A percentile compares a stretch with the other conserved stretches of the same genome.
Evolutionary conservation across 2,797 vertebrate species (phyloP).

Genomic region (Zonotrichia albicollis): DNA sequence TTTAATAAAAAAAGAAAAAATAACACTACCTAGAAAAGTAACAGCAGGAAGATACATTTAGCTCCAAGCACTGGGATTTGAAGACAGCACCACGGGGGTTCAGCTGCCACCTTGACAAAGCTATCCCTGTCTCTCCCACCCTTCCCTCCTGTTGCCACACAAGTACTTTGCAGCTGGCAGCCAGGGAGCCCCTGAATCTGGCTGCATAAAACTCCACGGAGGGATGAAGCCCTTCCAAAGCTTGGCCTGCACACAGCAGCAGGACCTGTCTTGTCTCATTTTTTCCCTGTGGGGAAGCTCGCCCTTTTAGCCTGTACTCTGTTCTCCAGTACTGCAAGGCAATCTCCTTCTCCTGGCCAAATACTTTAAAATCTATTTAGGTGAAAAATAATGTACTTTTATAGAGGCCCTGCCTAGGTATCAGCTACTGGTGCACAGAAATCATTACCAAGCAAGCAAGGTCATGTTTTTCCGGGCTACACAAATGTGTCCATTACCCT

Average conservation of each 20-base stretch:
- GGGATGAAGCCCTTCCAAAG: neutral
- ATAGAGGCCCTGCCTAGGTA: neutral
- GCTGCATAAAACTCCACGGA: neutral
- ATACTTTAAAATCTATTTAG: neutral
- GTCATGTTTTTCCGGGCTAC: neutral
- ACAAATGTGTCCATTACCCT: neutral
- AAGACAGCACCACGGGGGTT: neutral
- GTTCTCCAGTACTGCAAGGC: neutral
- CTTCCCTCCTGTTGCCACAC: neutral
- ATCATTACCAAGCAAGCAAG: neutral
- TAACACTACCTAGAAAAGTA: neutral
- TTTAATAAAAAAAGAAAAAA: neutral
- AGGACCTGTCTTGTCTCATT: neutral
- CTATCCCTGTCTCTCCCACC: neutral
- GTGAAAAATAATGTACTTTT: neutral
- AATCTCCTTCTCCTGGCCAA: neutral
- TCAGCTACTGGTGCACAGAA: neutral
- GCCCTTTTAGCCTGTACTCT: neutral
- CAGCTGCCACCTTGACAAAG: neutral
- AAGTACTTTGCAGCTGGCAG: neutral
- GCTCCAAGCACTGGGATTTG: neutral
- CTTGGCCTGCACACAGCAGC: neutral
- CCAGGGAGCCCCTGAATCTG: neutral
- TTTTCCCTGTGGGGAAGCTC: neutral
- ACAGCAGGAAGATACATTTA: neutral